Conservation (phyloP, 2,888 invertebrate genomes). For the Rhingia rostrata region DNA sequence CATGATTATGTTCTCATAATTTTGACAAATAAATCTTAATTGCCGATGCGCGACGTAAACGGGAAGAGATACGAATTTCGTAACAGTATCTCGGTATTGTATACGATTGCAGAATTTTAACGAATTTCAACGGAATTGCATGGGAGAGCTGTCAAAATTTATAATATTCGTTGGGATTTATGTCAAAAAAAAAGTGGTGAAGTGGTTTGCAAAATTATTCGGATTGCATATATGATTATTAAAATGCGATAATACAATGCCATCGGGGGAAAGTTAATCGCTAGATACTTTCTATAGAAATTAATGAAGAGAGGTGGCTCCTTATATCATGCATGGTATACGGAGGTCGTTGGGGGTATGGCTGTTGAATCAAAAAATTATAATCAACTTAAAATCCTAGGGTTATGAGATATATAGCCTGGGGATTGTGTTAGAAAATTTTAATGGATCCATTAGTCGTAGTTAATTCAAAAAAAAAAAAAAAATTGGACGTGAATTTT, state of each 20-base stretch:
- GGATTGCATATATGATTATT: conserved; percentile 34
- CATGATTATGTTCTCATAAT: conserved; percentile 55
- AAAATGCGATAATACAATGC: conserved; percentile 19
- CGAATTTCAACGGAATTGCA: conserved; percentile 52
- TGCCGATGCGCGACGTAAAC: conserved; percentile 4
- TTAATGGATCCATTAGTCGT: not conserved
- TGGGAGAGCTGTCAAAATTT: conserved; percentile 5
- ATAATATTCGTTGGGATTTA: conserved; percentile 1
- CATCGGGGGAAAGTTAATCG: conserved; percentile 60
- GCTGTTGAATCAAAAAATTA: not conserved
- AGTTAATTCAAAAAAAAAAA: too few relatives aligned
- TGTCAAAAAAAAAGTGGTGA: not conserved
- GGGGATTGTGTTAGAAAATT: conserved; percentile 7
- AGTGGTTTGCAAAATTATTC: not conserved
- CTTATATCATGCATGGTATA: conserved; percentile 36
- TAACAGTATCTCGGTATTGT: not conserved
- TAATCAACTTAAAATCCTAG: not conserved
- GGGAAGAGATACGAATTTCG: conserved; percentile 21
- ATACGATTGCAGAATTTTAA: conserved; percentile 61
- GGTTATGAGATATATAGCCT: conserved; percentile 38
- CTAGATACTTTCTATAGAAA: conserved; percentile 31
- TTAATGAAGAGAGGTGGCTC: conserved; percentile 1
- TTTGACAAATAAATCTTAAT: conserved; percentile 55
- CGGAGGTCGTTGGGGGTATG: not conserved
- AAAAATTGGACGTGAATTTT: too few relatives aligned